phyloP scores from a whole-genome alignment of 2,113 vertebrate genomes.

The Xiphorhynchus elegans region DNA sequence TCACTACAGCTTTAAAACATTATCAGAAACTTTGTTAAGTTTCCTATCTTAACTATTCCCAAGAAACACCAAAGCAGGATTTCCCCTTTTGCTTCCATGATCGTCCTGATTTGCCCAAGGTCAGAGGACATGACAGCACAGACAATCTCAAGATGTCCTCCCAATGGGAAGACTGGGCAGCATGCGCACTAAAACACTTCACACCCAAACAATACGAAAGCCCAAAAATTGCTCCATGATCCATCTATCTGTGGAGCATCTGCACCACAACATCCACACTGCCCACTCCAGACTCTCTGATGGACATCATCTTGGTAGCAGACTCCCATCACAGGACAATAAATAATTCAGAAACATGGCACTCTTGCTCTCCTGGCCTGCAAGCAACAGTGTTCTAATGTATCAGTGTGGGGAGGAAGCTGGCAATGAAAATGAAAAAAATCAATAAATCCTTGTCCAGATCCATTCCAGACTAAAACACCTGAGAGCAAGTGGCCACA shows the following conservation, averaged over 20 bases:
- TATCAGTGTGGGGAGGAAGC: background rate
- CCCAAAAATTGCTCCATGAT: accelerated
- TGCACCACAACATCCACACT: background rate
- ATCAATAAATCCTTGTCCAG: background rate
- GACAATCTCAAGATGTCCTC: background rate
- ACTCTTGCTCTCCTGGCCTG: background rate
- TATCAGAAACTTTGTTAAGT: background rate
- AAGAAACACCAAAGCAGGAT: background rate
- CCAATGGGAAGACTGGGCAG: background rate
- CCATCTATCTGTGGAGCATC: background rate
- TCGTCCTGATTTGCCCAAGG: background rate
- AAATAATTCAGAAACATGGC: background rate
- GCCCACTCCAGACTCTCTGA: background rate
- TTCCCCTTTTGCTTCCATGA: background rate
- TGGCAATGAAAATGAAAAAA: background rate
- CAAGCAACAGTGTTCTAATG: background rate
- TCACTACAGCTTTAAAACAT: background rate
- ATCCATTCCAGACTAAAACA: background rate
- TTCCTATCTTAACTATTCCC: background rate
- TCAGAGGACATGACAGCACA: background rate
- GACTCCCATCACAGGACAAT: background rate
- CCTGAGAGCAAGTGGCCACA: background rate
- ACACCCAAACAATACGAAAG: background rate
- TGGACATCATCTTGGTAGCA: background rate
- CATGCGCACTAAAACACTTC: background rate